These are phyloP conservation scores for Ptychodera flava DNA, from an alignment of 35 echinoderm and acorn worm genomes.

Conservation along the genomic window DNA sequence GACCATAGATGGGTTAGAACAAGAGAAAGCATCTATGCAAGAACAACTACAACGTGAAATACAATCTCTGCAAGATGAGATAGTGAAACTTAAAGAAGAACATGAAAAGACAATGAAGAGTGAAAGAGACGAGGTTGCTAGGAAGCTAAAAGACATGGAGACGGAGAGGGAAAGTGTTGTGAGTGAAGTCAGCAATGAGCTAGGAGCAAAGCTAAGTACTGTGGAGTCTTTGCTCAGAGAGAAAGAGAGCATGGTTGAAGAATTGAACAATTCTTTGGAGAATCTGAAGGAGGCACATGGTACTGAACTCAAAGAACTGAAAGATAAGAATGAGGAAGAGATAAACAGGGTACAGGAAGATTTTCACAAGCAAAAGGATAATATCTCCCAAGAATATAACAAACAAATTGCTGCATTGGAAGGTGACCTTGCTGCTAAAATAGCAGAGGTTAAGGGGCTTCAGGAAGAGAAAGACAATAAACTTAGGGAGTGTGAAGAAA, in stretches of 20 bases:
- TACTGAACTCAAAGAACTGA: slow-evolving; percentile 15
- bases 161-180: slow-evolving; percentile 68
- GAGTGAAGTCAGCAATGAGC: slow-evolving; percentile 38
- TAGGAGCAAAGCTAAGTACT: slow-evolving; percentile 46
- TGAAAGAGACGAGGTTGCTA: slow-evolving; percentile 51
- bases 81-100: slow-evolving; percentile 28
- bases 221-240: slow-evolving; percentile 27
- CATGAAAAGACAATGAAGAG: slow-evolving; percentile 37
- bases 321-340: slow-evolving; percentile 14
- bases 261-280: slow-evolving; percentile 28
- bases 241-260: slow-evolving; percentile 29
- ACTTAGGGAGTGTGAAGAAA: slow-evolving; percentile 39
- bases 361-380: slow-evolving; percentile 31
- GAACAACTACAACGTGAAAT: slow-evolving; percentile 27
- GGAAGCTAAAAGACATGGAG: slow-evolving; percentile 47
- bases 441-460: not conserved
- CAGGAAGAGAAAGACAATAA: slow-evolving; percentile 12
- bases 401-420: not conserved
- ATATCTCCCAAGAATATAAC: not conserved
- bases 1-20: not conserved
- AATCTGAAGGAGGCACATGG: slow-evolving; percentile 30
- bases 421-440: not conserved
- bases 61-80: slow-evolving; percentile 34
- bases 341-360: slow-evolving; percentile 16
- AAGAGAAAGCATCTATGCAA: slow-evolving; percentile 24